Percentiles rank a stretch among this genome's conserved stretches.
These are phyloP conservation scores for Drosophila equinoxialis DNA, from an alignment of 1,140 invertebrate species.

Conservation along the genomic window DNA sequence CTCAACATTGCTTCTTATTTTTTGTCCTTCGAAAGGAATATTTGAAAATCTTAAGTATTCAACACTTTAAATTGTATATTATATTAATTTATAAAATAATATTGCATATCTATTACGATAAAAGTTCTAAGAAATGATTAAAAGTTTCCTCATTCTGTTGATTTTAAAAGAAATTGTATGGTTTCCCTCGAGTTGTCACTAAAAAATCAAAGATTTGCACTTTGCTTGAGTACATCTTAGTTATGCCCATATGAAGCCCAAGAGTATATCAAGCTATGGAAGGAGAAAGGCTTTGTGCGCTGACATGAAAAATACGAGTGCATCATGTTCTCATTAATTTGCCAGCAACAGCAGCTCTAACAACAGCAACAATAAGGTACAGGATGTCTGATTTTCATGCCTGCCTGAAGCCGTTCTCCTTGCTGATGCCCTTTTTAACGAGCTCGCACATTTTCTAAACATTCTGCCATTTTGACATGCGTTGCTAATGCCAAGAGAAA, in stretches of 20 bases:
- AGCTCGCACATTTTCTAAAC: constrained; percentile 46
- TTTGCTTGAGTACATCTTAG: constrained; percentile 7
- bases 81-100: too few species aligned
- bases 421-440: constrained; percentile 60
- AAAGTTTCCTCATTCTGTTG: background rate
- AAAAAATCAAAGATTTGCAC: constrained; percentile 25
- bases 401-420: constrained; percentile 45
- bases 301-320: constrained; percentile 59
- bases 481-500: constrained; percentile 47
- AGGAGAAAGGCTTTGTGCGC: constrained; percentile 40
- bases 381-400: constrained; percentile 41
- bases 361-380: constrained; percentile 25
- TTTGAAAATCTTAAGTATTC: too few species aligned
- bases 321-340: constrained; percentile 68
- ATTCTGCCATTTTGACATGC: constrained; percentile 39
- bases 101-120: too few species aligned
- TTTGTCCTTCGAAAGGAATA: too few species aligned
- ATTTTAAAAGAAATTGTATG: background rate
- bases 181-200: background rate
- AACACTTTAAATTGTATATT: too few species aligned
- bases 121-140: background rate
- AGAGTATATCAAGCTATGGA: constrained; percentile 18
- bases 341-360: constrained; percentile 43
- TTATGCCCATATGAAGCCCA: background rate
- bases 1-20: too few species aligned